phyloP scores from a whole-genome alignment of 1,140 invertebrate species.

The Antheraea pernyi region DNA sequence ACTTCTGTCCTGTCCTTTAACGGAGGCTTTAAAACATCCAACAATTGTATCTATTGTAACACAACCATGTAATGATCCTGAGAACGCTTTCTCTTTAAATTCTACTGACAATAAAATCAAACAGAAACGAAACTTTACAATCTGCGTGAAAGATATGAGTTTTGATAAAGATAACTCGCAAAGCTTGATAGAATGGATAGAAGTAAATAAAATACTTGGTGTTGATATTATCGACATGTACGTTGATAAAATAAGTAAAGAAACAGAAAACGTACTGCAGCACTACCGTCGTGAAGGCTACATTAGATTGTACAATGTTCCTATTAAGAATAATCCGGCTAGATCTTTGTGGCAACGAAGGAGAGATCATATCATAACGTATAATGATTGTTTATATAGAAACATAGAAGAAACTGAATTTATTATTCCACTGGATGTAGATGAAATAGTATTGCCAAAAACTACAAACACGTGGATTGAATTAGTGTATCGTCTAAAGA shows the following conservation, averaged over 20 bases:
- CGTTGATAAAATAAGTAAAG: slow-evolving; percentile 79
- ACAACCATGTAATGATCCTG: slow-evolving; percentile 66
- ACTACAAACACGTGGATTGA: slow-evolving; percentile 79
- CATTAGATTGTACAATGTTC: slow-evolving; percentile 78
- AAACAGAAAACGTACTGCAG: slow-evolving; percentile 77
- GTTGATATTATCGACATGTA: slow-evolving; percentile 84
- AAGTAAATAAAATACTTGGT: slow-evolving; percentile 83
- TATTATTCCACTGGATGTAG: slow-evolving; percentile 85
- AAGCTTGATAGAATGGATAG: slow-evolving; percentile 84
- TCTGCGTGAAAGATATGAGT: slow-evolving; percentile 86
- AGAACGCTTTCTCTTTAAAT: slow-evolving; percentile 55
- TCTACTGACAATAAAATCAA: slow-evolving; percentile 29
- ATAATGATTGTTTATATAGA: slow-evolving; percentile 87
- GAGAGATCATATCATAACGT: slow-evolving; percentile 85
- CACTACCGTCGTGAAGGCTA: slow-evolving; percentile 80
- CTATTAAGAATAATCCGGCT: slow-evolving; percentile 71
- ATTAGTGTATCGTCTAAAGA: slow-evolving; percentile 64
- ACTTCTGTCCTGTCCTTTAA: slow-evolving; percentile 69
- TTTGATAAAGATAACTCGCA: slow-evolving; percentile 82
- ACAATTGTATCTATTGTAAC: slow-evolving; percentile 65
- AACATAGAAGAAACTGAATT: slow-evolving; percentile 82
- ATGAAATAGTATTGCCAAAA: slow-evolving; percentile 85
- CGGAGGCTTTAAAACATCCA: slow-evolving; percentile 41
- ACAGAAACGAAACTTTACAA: slow-evolving; percentile 78
- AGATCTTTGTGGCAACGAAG: slow-evolving; percentile 84